Base-by-base conservation (phyloP, 1,140 invertebrate genomes). In the Trissolcus basalis region DNA sequence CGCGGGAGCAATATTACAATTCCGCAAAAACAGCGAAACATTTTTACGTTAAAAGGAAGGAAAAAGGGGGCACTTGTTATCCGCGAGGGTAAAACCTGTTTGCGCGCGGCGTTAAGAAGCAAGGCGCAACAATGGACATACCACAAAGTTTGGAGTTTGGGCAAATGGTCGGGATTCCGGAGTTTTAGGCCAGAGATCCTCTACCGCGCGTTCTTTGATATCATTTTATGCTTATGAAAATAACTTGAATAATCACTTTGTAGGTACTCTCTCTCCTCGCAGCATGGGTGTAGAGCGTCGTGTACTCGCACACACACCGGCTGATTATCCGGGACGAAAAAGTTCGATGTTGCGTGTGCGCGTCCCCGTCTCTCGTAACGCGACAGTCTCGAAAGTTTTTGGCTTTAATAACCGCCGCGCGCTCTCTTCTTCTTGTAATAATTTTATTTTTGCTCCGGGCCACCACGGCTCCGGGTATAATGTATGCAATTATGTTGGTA, bases 201-300 rank as follows among this genome's bases (percentile, higher is more conserved):
- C 3, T 39, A 27, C 60, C 70, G 55, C 47, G 19, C 8, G 53
- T 67, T 74, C 71, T 67, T 61, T 64, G 72, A 70, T 54, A 70
- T 65, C 63, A 61, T 44, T 68, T 68, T 1, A 27, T 27, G 71
- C 64, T 74, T 74, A 67, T 67, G 71, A 74, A 61, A 67, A 74
- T 67, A 74, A 74, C 71, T 74, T 32, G 44, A 67, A 74, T 64
- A 69, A 67, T 74, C 69, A 58, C 69, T 74, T 63, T 74, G 61
- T 55, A n/a, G n/a, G n/a, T n/a, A n/a, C n/a, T n/a, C n/a, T n/a
- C n/a, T n/a, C n/a, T n/a, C n/a, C n/a, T n/a, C n/a, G n/a, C n/a
- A n/a, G n/a, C n/a, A n/a, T n/a, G n/a, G n/a, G n/a, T n/a, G n/a
- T n/a, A n/a, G n/a, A n/a, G n/a, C n/a, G n/a, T 27, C 19, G 19